Evolutionary conservation across 2,888 invertebrate genomes (phyloP), one percentile per base, ranked within the genome.

Genomic region (Protodeltote pygarga): DNA sequence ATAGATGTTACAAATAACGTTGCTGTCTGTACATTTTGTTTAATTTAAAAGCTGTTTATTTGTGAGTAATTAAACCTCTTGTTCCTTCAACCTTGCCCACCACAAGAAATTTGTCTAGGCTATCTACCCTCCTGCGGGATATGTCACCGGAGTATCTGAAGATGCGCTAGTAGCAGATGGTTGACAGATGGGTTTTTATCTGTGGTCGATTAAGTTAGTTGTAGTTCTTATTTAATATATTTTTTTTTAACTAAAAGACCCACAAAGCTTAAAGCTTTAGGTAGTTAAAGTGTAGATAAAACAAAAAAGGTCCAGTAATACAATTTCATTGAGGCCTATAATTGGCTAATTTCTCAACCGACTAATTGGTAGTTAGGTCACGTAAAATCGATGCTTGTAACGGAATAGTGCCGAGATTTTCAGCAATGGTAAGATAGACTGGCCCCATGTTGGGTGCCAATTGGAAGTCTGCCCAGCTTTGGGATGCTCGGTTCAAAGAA

Each of bases 371-470:
- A 67, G 35, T 52, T 44, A 11, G 34, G 53, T 53, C 67, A 67
- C 70, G 71, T 67, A 67, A 34, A 32, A 46, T 54, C 41, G 34
- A 57, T 45, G 41, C 44, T 31, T 55, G 55, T 49, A 63, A 39
- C 38, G 34, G 35, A 29, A 59, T 48, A 51, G 34, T 19, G 19
- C 10, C 5, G 49, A 49, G 48, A 62, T 50, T 62, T 49, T 45
- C 37, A 44, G 35, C 21, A 28, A 9, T 24, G 19, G 20, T 17
- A 32, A 65, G 46, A 41, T 47, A 35, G 42, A 29, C 37, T 4
- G 38, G 71, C 15, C 38, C 47, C 52, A 51, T 16, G 50, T 27
- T 58, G 61, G 65, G 49, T 24, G 71, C 71, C 68, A 68, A 62
- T 67, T 70, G 59, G 70, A 62, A 32, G 21, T 19, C 17, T 59